Evolutionary conservation across 2,797 vertebrate genomes (phyloP), one percentile per base, ranked within the genome.

Genomic region (Etheostoma nigrum): DNA sequence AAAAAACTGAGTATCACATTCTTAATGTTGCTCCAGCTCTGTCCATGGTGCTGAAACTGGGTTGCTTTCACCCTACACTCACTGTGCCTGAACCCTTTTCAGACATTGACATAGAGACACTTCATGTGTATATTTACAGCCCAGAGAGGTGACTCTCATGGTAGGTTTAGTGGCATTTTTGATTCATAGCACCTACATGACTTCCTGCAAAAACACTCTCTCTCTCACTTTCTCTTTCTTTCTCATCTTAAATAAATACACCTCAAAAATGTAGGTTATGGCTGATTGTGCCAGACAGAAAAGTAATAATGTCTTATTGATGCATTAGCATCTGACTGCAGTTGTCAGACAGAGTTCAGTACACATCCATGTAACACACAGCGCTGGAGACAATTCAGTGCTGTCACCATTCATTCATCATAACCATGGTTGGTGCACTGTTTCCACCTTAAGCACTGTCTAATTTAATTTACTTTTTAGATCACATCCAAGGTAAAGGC

Each of bases 371-470:
- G 84, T 48, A 73, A 60, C 80, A 58, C 71, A 53, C 72, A 76
- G 81, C 18, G 51, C 74, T 86, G 81, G 80, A 91, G 91, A 93
- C 89, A 82, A 93, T 40, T 40, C 36, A 40, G 36, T 1, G 36
- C 89, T 91, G 92, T 93, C 91, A 88, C 44, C 83, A 78, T 86
- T 85, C 75, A 92, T 93, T 88, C 85, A 81, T 94, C 93, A 91
- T 66, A 63, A 75, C 57, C 6, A 3, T n/a, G 74, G 79, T 52
- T 53, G 85, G 74, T 71, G 82, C 82, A 75, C 74, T 67, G 74
- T 75, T 78, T 85, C 84, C 74, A 93, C 91, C 91, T 92, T 81
- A 89, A 93, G 90, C 91, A 83, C 90, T 86, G 90, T 91, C 91
- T 89, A 89, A 92, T 92, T 90, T 86, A 74, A 92, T 93, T 89